Conservation (phyloP, 2,113 vertebrate genomes). For the Zeus faber region DNA sequence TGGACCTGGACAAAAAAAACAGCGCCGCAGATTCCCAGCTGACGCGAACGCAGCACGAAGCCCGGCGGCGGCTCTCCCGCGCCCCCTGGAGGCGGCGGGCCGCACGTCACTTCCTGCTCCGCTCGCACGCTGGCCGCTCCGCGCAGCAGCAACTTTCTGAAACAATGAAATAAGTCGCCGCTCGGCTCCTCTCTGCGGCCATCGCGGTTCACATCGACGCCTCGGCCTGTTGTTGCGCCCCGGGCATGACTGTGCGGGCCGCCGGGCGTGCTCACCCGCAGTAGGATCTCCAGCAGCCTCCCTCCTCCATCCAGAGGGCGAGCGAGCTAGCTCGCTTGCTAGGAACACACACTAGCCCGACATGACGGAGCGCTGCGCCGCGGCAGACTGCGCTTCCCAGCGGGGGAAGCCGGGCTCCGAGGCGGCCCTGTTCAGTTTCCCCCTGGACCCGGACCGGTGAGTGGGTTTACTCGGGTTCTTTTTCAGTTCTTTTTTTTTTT, state of each 20-base stretch:
- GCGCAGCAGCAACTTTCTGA: conserved; percentile 64
- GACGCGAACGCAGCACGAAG: background rate
- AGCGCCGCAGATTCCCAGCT: too few relatives aligned
- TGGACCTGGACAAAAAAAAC: background rate
- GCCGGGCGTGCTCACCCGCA: conserved; percentile 40
- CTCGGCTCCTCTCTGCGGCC: conserved; percentile 17
- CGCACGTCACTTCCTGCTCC: conserved; percentile 64
- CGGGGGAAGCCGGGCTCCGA: conserved; percentile 70
- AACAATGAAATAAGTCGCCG: conserved; percentile 55
- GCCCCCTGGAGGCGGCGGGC: conserved; percentile 4
- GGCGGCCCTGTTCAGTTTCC: conserved; percentile 81
- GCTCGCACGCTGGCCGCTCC: conserved; percentile 46
- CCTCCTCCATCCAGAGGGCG: too few relatives aligned
- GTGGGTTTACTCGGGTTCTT: conserved; percentile 21
- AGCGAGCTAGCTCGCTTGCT: conserved; percentile 62
- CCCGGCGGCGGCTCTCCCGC: too few relatives aligned
- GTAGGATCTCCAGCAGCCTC: too few relatives aligned
- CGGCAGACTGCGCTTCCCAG: conserved; percentile 82
- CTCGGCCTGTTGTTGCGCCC: conserved; percentile 25
- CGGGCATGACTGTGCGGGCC: conserved; percentile 57
- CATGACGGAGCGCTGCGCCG: conserved; percentile 90
- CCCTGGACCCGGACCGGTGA: conserved; percentile 77
- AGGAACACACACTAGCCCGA: conserved; percentile 69
- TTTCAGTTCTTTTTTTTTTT: background rate
- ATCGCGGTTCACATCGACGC: background rate